Percentiles rank a stretch among this genome's conserved stretches.
These are phyloP conservation scores for Psephotus haematonotus DNA, from an alignment of 2,113 vertebrate species.

Conservation along the genomic window DNA sequence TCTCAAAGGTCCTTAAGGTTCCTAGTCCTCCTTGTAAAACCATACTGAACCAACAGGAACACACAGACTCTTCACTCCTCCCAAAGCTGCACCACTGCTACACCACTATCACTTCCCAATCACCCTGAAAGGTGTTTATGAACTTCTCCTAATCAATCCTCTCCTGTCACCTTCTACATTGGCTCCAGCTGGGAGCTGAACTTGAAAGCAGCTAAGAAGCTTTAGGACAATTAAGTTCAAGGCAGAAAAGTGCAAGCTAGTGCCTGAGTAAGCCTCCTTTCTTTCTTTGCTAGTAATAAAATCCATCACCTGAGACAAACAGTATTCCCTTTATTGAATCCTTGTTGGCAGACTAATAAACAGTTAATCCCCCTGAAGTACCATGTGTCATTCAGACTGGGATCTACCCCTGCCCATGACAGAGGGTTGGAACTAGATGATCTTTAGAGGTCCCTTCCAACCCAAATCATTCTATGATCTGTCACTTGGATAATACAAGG, in stretches of 20 bases:
- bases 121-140: accelerated
- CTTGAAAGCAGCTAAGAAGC: not conserved
- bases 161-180: not conserved
- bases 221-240: not conserved
- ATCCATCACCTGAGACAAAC: not conserved
- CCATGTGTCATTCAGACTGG: not conserved
- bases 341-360: not conserved
- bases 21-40: not conserved
- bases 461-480: not conserved
- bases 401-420: not conserved
- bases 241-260: not conserved
- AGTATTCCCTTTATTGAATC: not conserved
- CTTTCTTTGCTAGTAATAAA: not conserved
- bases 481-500: not conserved
- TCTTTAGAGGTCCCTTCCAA: not conserved
- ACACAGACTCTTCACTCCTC: accelerated
- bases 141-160: not conserved
- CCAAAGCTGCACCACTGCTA: not conserved
- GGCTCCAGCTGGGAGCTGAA: not conserved
- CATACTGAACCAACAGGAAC: accelerated
- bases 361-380: not conserved
- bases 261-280: not conserved
- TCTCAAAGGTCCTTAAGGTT: not conserved
- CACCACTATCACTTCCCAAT: no score
- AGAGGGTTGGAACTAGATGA: not conserved